These are phyloP conservation scores for Balearica regulorum DNA, from an alignment of 2,797 vertebrate genomes.

Conservation along the genomic window DNA sequence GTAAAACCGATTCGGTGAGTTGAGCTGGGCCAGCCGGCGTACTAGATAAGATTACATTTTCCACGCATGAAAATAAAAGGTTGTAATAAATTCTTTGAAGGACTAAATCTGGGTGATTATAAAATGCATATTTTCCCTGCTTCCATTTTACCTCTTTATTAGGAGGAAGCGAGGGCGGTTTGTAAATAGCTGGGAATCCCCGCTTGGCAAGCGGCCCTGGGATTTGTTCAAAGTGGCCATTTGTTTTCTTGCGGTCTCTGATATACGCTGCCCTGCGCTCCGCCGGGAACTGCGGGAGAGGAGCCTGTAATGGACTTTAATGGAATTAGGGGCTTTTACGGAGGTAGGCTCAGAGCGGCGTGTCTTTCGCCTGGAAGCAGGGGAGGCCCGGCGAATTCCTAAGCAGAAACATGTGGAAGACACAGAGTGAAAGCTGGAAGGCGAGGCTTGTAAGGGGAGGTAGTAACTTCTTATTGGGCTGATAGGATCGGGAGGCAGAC, in stretches of 20 bases:
- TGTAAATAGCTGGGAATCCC: constrained; percentile 12
- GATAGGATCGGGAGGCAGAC: neutral
- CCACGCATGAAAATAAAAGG: constrained; percentile 49
- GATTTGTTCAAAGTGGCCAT: neutral
- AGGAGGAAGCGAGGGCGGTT: neutral
- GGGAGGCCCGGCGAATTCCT: neutral
- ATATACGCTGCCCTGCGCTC: neutral
- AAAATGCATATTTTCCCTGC: constrained; percentile 1
- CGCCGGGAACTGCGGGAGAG: neutral
- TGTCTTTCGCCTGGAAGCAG: neutral
- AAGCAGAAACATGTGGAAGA: neutral
- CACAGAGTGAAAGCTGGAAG: neutral
- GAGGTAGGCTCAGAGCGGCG: neutral
- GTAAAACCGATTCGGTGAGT: neutral
- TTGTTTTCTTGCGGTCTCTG: constrained; percentile 1
- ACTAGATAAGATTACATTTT: constrained; percentile 39
- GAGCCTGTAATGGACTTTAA: neutral
- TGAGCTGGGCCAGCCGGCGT: constrained; percentile 10
- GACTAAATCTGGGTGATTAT: constrained; percentile 29
- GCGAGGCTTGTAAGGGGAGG: neutral
- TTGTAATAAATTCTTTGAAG: constrained; percentile 56
- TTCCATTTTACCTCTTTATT: constrained; percentile 28
- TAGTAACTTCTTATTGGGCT: neutral
- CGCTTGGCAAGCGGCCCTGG: neutral
- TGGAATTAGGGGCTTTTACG: neutral